Percentiles rank a stretch among this genome's conserved stretches.
Conservation (phyloP, 2,113 vertebrate genomes). For the Clarias macrocephalus region DNA sequence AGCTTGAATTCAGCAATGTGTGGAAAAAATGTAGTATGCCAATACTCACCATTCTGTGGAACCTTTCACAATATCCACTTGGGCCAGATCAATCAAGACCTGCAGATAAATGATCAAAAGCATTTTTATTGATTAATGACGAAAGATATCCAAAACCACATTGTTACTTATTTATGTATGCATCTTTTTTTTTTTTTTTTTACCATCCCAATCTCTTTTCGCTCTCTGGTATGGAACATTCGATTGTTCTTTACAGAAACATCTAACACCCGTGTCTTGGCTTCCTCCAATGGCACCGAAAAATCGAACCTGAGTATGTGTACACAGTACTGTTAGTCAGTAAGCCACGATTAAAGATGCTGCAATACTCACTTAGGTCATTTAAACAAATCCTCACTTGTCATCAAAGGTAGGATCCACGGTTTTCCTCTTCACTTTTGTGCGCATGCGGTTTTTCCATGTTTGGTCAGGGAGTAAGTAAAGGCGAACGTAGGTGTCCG, state of each 20-base stretch:
- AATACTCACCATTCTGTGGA: conserved; percentile 81
- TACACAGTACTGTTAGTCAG: not conserved
- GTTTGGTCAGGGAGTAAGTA: conserved; percentile 90
- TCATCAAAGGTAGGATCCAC: conserved; percentile 85
- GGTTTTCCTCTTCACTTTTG: conserved; percentile 83
- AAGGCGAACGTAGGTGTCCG: conserved; percentile 87
- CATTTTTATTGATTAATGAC: not conserved
- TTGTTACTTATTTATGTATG: not conserved
- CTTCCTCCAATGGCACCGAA: conserved; percentile 80
- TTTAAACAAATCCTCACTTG: conserved; percentile 73
- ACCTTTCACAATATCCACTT: conserved; percentile 81
- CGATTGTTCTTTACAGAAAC: conserved; percentile 88
- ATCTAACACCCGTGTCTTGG: conserved; percentile 81
- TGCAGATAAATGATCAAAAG: conserved; percentile 57
- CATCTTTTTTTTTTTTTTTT: conserved; percentile 13
- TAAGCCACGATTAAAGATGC: not conserved
- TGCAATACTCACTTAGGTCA: not conserved
- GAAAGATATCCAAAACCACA: not conserved
- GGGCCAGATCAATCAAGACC: conserved; percentile 84
- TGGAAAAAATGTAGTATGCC: no score
- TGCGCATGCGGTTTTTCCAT: conserved; percentile 86
- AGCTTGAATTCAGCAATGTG: not conserved
- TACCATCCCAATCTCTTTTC: conserved; percentile 91
- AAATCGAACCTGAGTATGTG: conserved; percentile 83
- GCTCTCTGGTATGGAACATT: conserved; percentile 82